phyloP scores from a whole-genome alignment of 2,797 vertebrate genomes.

The Enteromius paludinosus region DNA sequence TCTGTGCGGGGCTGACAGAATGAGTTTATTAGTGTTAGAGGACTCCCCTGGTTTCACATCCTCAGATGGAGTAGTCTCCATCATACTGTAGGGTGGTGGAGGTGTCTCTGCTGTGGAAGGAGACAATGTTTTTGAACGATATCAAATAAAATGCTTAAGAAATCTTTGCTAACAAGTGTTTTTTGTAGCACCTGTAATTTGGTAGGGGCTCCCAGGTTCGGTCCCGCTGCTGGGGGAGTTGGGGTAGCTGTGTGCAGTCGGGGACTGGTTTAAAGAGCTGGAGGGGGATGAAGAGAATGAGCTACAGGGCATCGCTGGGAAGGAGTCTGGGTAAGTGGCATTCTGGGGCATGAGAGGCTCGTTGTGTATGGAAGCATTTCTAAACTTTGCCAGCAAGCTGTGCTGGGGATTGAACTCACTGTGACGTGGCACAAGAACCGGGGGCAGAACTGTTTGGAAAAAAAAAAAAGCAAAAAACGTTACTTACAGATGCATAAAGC shows the following conservation, averaged over 20 bases:
- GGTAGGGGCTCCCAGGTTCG: slow-evolving; percentile 90
- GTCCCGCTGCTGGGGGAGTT: slow-evolving; percentile 88
- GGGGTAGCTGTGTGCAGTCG: slow-evolving; percentile 84
- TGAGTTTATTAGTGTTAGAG: slow-evolving; percentile 80
- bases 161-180: not conserved
- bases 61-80: slow-evolving; percentile 82
- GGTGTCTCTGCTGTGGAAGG: slow-evolving; percentile 82
- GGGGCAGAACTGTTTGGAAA: slow-evolving; percentile 87
- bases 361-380: slow-evolving; percentile 89
- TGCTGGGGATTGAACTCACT: slow-evolving; percentile 98
- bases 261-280: slow-evolving; percentile 83
- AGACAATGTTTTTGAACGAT: not conserved
- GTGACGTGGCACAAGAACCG: slow-evolving; percentile 94
- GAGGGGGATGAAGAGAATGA: slow-evolving; percentile 82
- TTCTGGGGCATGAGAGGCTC: slow-evolving; percentile 97
- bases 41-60: slow-evolving; percentile 83
- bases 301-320: slow-evolving; percentile 85
- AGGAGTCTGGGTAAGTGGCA: slow-evolving; percentile 93
- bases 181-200: slow-evolving; percentile 82
- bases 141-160: not conserved
- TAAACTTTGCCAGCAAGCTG: slow-evolving; percentile 94
- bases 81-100: slow-evolving; percentile 86
- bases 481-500: not conserved
- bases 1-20: slow-evolving; percentile 85
- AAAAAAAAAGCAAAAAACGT: not conserved